Percentiles rank a stretch among this genome's conserved stretches.
Evolutionary conservation across 1,140 invertebrate species (phyloP).

Genomic region (Limonius californicus): DNA sequence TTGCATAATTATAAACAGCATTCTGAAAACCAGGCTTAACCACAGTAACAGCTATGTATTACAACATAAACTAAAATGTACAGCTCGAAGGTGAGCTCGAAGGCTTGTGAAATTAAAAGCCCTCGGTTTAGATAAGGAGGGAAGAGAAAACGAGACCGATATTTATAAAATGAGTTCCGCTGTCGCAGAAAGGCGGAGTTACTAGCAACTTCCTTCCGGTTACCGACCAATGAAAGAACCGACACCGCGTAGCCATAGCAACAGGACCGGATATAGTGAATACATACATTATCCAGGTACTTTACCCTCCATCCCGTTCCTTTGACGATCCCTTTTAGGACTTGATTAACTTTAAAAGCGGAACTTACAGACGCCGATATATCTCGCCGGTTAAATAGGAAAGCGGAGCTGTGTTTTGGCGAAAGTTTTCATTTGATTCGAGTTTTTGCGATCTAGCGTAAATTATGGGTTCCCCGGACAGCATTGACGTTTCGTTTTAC

Average conservation of each 20-base stretch:
- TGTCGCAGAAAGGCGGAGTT: slow-evolving; percentile 9
- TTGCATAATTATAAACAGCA: too few relatives aligned
- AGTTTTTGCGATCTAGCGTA: too few relatives aligned
- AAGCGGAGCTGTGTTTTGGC: background rate
- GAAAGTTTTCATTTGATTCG: too few relatives aligned
- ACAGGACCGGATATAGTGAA: slow-evolving; percentile 20
- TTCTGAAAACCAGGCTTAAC: too few relatives aligned
- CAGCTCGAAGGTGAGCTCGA: too few relatives aligned
- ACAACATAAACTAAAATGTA: too few relatives aligned
- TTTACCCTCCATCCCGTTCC: slow-evolving; percentile 8
- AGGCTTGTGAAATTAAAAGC: too few relatives aligned
- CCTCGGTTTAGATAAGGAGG: background rate
- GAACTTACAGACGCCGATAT: slow-evolving; percentile 11
- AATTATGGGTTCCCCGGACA: too few relatives aligned
- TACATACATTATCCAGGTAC: slow-evolving; percentile 14
- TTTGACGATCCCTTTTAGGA: slow-evolving; percentile 13
- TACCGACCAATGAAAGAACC: slow-evolving; percentile 10
- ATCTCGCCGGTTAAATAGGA: background rate
- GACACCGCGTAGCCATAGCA: slow-evolving; percentile 20
- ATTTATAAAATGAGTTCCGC: slow-evolving; percentile 14
- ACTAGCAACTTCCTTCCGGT: slow-evolving; percentile 20
- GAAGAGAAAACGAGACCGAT: background rate
- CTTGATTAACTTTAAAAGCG: slow-evolving; percentile 11
- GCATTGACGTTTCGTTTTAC: too few relatives aligned
- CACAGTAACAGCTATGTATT: too few relatives aligned